Evolutionary conservation across 2,113 vertebrate genomes (phyloP), one percentile per base, ranked within the genome.

Genomic region (Dromiciops gliroides): DNA sequence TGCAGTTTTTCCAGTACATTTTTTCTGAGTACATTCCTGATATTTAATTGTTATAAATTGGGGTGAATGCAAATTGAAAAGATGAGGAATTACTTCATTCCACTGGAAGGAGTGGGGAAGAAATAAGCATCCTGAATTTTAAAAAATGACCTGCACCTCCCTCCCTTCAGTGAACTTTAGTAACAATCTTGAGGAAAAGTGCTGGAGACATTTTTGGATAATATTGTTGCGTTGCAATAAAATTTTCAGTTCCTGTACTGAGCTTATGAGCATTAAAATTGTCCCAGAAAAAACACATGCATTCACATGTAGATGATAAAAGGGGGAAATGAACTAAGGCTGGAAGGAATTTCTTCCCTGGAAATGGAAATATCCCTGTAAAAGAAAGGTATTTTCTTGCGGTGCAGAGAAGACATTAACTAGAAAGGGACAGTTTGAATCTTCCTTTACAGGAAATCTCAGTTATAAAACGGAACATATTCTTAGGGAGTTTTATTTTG

Each of bases 11-110:
- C 67, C 22, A 19, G n/a, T 83, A 83, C n/a, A n/a, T n/a, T 22
- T 37, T 90, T 96, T 96, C 97, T 92, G 96, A 44, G 83, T 49
- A 89, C 95, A 94, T 67, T 49, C 23, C 90, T 50, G 0, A 23
- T n/a, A 0, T 89, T 5, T 5, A 28, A 92, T 0, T 50, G 23
- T 50, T 56, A 37, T 3, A 25, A n/a, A 52, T 88, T 92, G 93
- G 25, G 7, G 67, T 0, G 31, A 0, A n/a, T 93, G 37, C 0
- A 8, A 2, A 31, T 0, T 0, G 48, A 67, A 50, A 47, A 16
- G 9, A 83, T 28, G 26, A 47, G 92, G 47, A 50, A 16, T 88
- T 26, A 91, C 89, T 89, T 83, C 56, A 26, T 0, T 5, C 92
- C 90, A 3, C 44, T 23, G 4, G 44, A 23, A 50, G 56, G 1